Evolutionary conservation across 1,140 invertebrate species (phyloP).

Genomic region (Venturia canescens): DNA sequence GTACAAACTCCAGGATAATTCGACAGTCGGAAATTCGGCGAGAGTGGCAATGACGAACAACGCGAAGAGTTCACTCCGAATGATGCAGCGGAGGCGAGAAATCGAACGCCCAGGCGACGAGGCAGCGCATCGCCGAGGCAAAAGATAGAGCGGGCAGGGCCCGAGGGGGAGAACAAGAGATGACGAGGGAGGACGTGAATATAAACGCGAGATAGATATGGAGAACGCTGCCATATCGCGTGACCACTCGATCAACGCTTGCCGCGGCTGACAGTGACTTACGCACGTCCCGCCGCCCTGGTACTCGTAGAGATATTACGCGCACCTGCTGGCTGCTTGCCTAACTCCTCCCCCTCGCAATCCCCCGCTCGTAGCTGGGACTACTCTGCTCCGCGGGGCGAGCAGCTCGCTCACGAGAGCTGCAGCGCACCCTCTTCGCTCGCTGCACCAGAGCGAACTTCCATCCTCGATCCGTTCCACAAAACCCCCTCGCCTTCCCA

Average conservation of each 20-base stretch:
- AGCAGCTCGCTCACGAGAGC: neutral
- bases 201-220: conserved; percentile 67
- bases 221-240: conserved; percentile 69
- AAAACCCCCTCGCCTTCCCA: neutral
- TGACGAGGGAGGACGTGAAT: conserved; percentile 32
- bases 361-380: neutral
- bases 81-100: too few species aligned
- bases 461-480: neutral
- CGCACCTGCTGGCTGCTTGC: conserved; percentile 54
- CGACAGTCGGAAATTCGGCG: too few species aligned
- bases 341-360: neutral
- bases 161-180: conserved; percentile 14
- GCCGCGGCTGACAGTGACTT: conserved; percentile 70
- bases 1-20: too few species aligned
- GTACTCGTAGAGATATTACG: conserved; percentile 66
- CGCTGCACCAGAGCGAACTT: neutral
- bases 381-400: neutral
- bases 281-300: conserved; percentile 60
- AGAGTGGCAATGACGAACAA: too few species aligned
- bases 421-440: neutral
- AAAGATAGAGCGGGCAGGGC: conserved; percentile 11
- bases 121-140: too few species aligned
- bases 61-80: too few species aligned
- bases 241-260: conserved; percentile 74
- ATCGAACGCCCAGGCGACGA: too few species aligned